These are phyloP conservation scores for Micronycteris hirsuta DNA, from an alignment of 2,113 vertebrate genomes.

Conservation along the genomic window DNA sequence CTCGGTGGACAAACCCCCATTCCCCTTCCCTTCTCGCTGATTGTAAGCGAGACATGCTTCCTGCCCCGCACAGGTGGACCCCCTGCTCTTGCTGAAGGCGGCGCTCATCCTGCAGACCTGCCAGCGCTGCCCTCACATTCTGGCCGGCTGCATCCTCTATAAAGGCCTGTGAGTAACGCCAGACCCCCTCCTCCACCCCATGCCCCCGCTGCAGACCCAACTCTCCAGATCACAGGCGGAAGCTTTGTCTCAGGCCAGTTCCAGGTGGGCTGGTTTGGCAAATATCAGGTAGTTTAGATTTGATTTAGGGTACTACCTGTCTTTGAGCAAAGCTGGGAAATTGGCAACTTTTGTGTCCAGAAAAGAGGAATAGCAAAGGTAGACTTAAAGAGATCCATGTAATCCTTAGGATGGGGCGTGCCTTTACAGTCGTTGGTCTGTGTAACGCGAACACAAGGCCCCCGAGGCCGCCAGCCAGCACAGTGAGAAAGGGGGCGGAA, in stretches of 20 bases:
- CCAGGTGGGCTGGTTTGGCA: not conserved
- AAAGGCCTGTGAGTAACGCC: slow-evolving; percentile 83
- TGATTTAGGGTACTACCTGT: not conserved
- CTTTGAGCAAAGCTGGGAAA: too few species aligned
- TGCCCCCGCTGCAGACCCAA: fast-evolving
- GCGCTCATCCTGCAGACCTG: slow-evolving; percentile 95
- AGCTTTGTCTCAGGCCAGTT: not conserved
- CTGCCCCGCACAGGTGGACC: slow-evolving; percentile 87
- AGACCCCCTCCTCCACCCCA: fast-evolving
- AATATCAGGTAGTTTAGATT: not conserved
- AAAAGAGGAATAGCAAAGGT: not conserved
- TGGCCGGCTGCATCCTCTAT: slow-evolving; percentile 93
- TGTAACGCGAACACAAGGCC: not conserved
- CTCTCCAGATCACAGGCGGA: fast-evolving
- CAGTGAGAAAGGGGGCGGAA: fast-evolving
- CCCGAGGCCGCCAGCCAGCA: not conserved
- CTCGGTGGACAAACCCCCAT: fast-evolving
- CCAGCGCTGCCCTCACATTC: slow-evolving; percentile 87
- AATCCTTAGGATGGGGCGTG: too few species aligned
- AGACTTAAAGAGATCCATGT: not conserved
- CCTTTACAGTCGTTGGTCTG: too few species aligned
- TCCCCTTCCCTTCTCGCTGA: too few species aligned
- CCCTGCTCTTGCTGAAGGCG: slow-evolving; percentile 93
- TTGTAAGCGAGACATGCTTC: fast-evolving
- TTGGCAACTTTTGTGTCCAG: not conserved